Evolutionary conservation across 2,888 invertebrate genomes (phyloP).

Genomic region (Strigamia transsilvanica): DNA sequence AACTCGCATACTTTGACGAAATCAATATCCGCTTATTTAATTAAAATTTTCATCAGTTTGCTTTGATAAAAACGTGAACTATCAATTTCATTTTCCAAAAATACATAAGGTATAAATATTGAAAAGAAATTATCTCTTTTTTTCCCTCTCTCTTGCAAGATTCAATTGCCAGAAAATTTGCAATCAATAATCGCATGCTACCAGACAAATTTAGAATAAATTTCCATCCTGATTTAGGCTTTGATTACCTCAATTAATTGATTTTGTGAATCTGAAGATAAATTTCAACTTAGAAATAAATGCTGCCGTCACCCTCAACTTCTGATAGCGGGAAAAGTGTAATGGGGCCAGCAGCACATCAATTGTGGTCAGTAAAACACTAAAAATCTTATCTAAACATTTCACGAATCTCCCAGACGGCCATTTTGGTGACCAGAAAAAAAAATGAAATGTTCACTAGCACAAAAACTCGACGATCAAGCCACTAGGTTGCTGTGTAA

Average conservation of each 20-base stretch:
- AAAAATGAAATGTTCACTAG: neutral
- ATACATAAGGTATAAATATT: no score
- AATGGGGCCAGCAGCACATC: slow-evolving; percentile 7
- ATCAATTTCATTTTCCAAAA: no score
- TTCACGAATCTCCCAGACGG: slow-evolving; percentile 14
- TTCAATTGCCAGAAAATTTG: no score
- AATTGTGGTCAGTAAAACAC: slow-evolving; percentile 10
- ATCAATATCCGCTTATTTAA: no score
- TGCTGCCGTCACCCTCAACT: neutral
- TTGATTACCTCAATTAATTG: slow-evolving; percentile 6
- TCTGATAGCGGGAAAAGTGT: neutral
- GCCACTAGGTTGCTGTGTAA: slow-evolving; percentile 13
- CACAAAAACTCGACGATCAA: neutral
- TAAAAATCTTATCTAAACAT: slow-evolving; percentile 36
- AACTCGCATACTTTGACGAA: no score
- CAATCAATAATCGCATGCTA: no score
- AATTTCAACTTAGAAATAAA: slow-evolving; percentile 9
- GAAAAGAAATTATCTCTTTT: no score
- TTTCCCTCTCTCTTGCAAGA: no score
- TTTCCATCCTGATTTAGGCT: neutral
- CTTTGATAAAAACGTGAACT: no score
- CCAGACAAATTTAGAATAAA: slow-evolving; percentile 9
- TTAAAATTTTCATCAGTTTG: no score
- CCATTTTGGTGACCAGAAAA: slow-evolving; percentile 24
- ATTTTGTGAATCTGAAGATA: slow-evolving; percentile 2